phyloP scores from a whole-genome alignment of 2,888 invertebrate species.

The Agriotes lineatus region DNA sequence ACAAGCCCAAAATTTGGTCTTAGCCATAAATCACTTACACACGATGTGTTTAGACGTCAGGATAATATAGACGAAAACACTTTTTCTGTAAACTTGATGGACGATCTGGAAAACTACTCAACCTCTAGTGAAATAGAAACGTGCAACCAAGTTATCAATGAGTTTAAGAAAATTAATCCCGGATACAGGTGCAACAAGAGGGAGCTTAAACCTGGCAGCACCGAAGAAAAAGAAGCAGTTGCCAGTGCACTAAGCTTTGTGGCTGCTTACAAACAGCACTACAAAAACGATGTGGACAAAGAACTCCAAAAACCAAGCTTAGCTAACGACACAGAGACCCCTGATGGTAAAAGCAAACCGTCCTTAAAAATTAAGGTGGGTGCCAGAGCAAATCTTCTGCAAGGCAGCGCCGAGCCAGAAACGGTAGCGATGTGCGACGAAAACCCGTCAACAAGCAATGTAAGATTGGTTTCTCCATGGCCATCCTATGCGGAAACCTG shows the following conservation, averaged over 20 bases:
- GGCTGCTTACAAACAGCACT: neutral
- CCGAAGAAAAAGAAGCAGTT: slow-evolving; percentile 19
- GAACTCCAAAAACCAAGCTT: too few relatives aligned
- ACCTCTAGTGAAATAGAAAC: slow-evolving; percentile 8
- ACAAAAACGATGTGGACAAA: neutral
- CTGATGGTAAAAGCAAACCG: neutral
- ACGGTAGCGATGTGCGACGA: neutral
- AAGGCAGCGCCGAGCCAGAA: slow-evolving; percentile 22
- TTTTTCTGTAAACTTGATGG: neutral
- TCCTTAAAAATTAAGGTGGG: neutral
- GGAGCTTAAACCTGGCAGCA: neutral
- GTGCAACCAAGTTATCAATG: slow-evolving; percentile 15
- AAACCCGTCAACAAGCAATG: slow-evolving; percentile 21
- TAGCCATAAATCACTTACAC: too few relatives aligned
- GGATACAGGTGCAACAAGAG: neutral
- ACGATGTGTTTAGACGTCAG: too few relatives aligned
- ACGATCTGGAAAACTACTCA: neutral
- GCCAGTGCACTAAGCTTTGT: slow-evolving; percentile 10
- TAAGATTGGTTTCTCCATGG: slow-evolving; percentile 39
- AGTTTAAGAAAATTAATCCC: slow-evolving; percentile 22
- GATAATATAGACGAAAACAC: too few relatives aligned
- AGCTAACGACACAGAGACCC: neutral
- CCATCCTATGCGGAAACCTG: slow-evolving; percentile 37
- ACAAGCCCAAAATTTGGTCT: too few relatives aligned
- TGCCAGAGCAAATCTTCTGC: slow-evolving; percentile 38